A percentile compares a stretch with the other conserved stretches of the same genome.
These are phyloP conservation scores for Caenorhabditis sp. DNA, from an alignment of 2,888 invertebrate genomes.

Conservation along the genomic window DNA sequence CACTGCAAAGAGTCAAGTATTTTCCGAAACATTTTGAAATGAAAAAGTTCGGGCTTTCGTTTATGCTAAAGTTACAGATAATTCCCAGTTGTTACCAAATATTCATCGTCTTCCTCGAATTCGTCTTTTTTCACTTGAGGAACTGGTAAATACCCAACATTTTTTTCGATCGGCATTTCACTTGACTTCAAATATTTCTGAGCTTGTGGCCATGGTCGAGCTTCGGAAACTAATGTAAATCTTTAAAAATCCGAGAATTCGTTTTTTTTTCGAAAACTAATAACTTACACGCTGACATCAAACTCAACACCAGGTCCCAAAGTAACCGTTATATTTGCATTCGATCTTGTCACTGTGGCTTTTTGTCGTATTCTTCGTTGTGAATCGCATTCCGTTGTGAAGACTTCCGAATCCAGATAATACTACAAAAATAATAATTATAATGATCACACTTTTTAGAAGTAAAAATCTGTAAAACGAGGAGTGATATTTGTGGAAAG, in stretches of 20 bases:
- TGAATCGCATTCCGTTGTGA: constrained; percentile 21
- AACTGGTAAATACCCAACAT: not conserved
- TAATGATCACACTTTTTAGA: not conserved
- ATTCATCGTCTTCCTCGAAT: not conserved
- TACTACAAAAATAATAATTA: constrained; percentile 7
- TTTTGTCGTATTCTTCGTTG: constrained; percentile 42
- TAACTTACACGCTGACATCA: constrained; percentile 40
- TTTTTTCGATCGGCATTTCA: constrained; percentile 26
- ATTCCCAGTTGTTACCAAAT: not conserved
- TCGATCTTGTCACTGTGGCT: constrained; percentile 31
- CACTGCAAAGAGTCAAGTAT: not conserved
- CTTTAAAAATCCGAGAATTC: too few relatives aligned
- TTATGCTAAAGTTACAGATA: too few relatives aligned
- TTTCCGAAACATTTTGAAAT: too few relatives aligned
- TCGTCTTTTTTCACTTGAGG: not conserved
- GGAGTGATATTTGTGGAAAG: too few relatives aligned
- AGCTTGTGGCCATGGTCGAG: constrained; percentile 19
- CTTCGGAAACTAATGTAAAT: constrained; percentile 41
- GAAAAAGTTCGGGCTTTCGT: too few relatives aligned
- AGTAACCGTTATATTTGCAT: constrained; percentile 31
- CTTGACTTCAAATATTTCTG: constrained; percentile 23
- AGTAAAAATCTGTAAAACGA: not conserved
- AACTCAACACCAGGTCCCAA: constrained; percentile 39
- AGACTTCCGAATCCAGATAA: constrained; percentile 33
- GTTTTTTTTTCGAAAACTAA: too few relatives aligned